These are phyloP conservation scores for Camponotus vicinus DNA, from an alignment of 1,140 invertebrate species.

Conservation along the genomic window DNA sequence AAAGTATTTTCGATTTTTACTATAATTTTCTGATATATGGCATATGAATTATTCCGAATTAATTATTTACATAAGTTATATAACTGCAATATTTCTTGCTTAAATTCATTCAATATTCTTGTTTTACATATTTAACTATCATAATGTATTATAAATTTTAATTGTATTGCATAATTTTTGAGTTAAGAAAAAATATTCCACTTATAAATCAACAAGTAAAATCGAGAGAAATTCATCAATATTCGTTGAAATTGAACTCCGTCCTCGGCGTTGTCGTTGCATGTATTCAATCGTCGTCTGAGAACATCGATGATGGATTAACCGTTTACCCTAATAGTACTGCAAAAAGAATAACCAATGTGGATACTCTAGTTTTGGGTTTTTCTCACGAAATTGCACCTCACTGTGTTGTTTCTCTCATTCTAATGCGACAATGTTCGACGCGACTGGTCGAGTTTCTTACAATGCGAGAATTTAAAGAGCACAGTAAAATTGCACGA, in stretches of 20 bases:
- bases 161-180: background rate
- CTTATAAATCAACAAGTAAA: conserved; percentile 4
- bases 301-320: conserved; percentile 39
- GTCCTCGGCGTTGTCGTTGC: conserved; percentile 43
- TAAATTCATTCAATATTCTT: background rate
- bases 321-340: conserved; percentile 43
- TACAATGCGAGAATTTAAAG: conserved; percentile 30
- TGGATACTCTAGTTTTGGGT: conserved; percentile 49
- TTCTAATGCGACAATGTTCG: conserved; percentile 60
- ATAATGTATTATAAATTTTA: background rate
- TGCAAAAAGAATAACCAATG: conserved; percentile 34
- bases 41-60: conserved; percentile 4
- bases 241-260: conserved; percentile 15
- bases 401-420: conserved; percentile 34
- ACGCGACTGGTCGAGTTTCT: conserved; percentile 49
- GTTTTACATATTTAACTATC: background rate
- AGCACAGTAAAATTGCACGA: conserved; percentile 44
- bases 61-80: conserved; percentile 15
- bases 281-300: conserved; percentile 54
- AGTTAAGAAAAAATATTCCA: background rate
- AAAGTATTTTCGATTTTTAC: background rate
- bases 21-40: background rate
- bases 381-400: conserved; percentile 50
- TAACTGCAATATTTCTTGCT: background rate
- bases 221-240: background rate